Conservation (phyloP, 2,888 invertebrate species). For the Pyrrhia umbra region DNA sequence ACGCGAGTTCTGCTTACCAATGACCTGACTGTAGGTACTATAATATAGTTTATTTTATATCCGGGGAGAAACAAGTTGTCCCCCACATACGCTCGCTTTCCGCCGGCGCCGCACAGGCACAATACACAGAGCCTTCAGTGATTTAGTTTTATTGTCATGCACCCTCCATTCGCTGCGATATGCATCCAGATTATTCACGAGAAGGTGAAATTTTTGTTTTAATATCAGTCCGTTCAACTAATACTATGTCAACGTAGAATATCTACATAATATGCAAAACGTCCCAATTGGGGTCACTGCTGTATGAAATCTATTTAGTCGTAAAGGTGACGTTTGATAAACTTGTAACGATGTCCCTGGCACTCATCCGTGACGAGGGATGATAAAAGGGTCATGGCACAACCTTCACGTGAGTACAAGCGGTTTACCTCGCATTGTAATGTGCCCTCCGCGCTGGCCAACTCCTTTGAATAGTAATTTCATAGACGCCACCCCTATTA, state of each 20-base stretch:
- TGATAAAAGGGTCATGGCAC: constrained; percentile 76
- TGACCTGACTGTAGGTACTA: constrained; percentile 64
- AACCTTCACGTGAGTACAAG: constrained; percentile 80
- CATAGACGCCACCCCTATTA: constrained; percentile 80
- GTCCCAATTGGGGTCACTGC: constrained; percentile 60
- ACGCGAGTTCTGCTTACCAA: constrained; percentile 62
- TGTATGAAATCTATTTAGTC: constrained; percentile 65
- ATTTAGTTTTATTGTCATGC: constrained; percentile 90
- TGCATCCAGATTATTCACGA: constrained; percentile 78
- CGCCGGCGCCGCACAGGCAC: constrained; percentile 88
- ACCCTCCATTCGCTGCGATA: constrained; percentile 79
- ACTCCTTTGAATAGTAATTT: constrained; percentile 84
- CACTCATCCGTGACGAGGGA: constrained; percentile 75
- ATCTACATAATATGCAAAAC: constrained; percentile 45
- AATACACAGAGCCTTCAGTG: constrained; percentile 84
- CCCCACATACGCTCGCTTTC: constrained; percentile 87
- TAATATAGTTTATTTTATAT: constrained; percentile 84
- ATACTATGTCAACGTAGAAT: constrained; percentile 13
- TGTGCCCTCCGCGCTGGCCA: constrained; percentile 74
- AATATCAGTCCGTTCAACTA: constrained; percentile 31
- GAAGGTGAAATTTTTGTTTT: constrained; percentile 69
- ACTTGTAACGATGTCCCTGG: constrained; percentile 71
- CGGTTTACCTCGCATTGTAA: constrained; percentile 81
- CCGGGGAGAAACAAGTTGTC: constrained; percentile 83
- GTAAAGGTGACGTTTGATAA: constrained; percentile 69